These are phyloP conservation scores for Micronisus gabar DNA, from an alignment of 2,113 vertebrate genomes.

Conservation along the genomic window DNA sequence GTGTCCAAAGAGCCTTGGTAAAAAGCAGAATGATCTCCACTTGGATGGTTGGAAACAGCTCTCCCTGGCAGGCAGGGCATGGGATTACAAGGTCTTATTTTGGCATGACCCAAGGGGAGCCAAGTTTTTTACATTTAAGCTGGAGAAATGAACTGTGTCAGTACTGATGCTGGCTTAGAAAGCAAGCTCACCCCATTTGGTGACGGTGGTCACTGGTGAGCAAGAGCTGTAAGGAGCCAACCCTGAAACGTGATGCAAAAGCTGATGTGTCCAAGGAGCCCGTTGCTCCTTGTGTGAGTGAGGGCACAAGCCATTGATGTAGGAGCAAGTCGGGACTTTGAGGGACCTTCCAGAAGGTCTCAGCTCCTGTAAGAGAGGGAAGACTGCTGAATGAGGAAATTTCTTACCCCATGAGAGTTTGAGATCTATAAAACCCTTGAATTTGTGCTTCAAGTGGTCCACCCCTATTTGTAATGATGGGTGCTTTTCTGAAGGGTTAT, in stretches of 20 bases:
- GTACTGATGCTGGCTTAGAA: background rate
- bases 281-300: fast-evolving
- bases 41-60: background rate
- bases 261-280: background rate
- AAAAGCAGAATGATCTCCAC: background rate
- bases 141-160: background rate
- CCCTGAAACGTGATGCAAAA: background rate
- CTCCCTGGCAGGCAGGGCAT: background rate
- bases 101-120: background rate
- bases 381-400: background rate
- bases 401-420: background rate
- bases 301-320: background rate
- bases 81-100: background rate
- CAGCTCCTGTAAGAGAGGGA: background rate
- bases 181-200: background rate
- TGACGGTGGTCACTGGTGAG: background rate
- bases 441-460: background rate
- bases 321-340: background rate
- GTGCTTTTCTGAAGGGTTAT: background rate
- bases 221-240: background rate
- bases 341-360: background rate
- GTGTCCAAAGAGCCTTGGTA: background rate
- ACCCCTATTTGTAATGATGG: background rate
- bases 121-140: background rate
- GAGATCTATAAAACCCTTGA: background rate